Conservation (phyloP, 2,113 vertebrate genomes). For the Chelonoidis abingdonii region DNA sequence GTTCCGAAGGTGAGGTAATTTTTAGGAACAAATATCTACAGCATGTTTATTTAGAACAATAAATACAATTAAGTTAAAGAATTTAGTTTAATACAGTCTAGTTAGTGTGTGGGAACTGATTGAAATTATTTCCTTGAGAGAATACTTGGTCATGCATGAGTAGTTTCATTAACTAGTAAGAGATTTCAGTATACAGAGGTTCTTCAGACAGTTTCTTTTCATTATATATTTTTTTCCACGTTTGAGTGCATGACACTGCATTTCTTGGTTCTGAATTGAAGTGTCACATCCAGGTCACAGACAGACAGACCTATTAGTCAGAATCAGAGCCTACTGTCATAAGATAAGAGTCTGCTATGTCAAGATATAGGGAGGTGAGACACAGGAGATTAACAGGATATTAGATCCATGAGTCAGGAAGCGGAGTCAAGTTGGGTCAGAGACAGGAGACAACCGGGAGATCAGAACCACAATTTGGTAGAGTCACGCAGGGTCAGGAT, state of each 20-base stretch:
- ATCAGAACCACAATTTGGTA: too few species aligned
- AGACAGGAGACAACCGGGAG: too few species aligned
- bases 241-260: background rate
- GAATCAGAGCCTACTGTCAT: background rate
- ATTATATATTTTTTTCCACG: accelerated
- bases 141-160: background rate
- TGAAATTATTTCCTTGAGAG: background rate
- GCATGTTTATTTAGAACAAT: background rate
- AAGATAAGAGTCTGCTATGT: background rate
- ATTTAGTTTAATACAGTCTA: background rate
- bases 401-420: background rate
- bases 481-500: too few species aligned
- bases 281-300: background rate
- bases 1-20: background rate
- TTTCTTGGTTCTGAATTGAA: background rate
- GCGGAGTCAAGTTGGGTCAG: too few species aligned
- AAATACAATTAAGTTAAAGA: background rate
- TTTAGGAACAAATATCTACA: background rate
- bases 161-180: background rate
- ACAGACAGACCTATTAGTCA: background rate
- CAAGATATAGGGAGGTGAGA: background rate
- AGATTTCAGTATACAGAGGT: background rate
- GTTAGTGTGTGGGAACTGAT: accelerated
- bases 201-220: background rate
- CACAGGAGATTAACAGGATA: background rate